phyloP scores from a whole-genome alignment of 2,797 vertebrate genomes.

The Sebastes variabilis region DNA sequence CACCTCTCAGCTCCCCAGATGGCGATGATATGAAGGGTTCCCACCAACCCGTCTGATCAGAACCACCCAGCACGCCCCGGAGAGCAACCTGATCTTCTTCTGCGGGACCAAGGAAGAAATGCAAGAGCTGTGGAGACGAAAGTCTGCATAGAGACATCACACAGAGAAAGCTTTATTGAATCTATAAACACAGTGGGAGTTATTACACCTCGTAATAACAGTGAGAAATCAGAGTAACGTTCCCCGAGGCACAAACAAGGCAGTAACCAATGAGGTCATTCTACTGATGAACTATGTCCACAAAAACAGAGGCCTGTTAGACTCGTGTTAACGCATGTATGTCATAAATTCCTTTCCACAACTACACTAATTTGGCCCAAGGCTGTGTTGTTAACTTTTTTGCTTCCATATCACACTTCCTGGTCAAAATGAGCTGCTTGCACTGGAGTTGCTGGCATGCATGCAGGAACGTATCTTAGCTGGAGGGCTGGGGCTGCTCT shows the following conservation, averaged over 20 bases:
- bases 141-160: conserved; percentile 3
- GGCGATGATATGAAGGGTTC: conserved; percentile 3
- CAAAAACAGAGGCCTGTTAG: conserved; percentile 27
- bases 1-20: conserved; percentile 22
- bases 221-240: conserved; percentile 29
- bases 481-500: too few relatives aligned
- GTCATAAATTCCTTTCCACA: conserved; percentile 47
- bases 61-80: conserved; percentile 20
- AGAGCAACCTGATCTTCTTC: conserved; percentile 39
- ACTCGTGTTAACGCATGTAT: conserved; percentile 61
- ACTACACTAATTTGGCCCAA: conserved; percentile 14
- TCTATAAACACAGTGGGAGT: conserved; percentile 39
- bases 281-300: conserved; percentile 38
- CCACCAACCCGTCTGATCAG: background rate
- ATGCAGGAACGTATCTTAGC: too few relatives aligned
- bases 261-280: conserved; percentile 51
- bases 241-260: conserved; percentile 39
- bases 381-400: conserved; percentile 18
- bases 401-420: conserved; percentile 7
- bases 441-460: background rate
- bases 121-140: background rate
- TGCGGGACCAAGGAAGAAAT: background rate
- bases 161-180: conserved; percentile 36
- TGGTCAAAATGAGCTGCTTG: conserved; percentile 1
- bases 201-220: conserved; percentile 25